phyloP scores from a whole-genome alignment of 1,140 invertebrate species.

The Galendromus occidentalis region DNA sequence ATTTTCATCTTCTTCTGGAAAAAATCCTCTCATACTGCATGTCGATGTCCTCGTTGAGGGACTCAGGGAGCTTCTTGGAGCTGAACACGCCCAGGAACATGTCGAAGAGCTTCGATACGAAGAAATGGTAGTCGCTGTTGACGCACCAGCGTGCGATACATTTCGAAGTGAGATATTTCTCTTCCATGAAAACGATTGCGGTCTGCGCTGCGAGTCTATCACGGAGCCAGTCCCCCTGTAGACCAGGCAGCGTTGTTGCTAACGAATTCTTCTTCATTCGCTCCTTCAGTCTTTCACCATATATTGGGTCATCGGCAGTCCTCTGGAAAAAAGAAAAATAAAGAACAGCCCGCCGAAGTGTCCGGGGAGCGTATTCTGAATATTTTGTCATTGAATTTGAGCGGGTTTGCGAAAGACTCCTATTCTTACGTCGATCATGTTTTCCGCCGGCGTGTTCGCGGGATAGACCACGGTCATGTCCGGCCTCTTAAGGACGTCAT shows the following conservation, averaged over 20 bases:
- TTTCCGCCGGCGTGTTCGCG: not conserved
- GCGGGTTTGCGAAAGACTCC: not conserved
- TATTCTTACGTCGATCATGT: conserved; percentile 7
- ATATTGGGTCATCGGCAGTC: not conserved
- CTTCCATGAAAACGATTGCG: conserved; percentile 3
- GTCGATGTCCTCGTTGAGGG: not conserved
- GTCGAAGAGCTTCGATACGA: conserved; percentile 2
- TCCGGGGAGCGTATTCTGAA: not conserved
- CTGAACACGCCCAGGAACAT: conserved; percentile 8
- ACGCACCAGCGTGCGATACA: conserved; percentile 7
- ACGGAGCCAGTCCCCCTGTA: not conserved
- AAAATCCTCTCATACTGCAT: conserved; percentile 8
- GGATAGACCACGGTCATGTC: not conserved
- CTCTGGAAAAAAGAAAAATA: not conserved
- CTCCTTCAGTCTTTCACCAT: not conserved
- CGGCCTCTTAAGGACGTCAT: not conserved
- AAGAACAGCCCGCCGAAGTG: not conserved
- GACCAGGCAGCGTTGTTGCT: not conserved
- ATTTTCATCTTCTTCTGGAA: too few relatives aligned
- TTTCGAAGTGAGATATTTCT: not conserved
- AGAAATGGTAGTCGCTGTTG: conserved; percentile 2
- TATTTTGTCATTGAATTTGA: not conserved
- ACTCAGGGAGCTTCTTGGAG: not conserved
- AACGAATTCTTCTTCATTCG: not conserved
- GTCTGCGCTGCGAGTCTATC: not conserved